Evolutionary conservation across 2,888 invertebrate genomes (phyloP).

Genomic region (Drosophila recens): DNA sequence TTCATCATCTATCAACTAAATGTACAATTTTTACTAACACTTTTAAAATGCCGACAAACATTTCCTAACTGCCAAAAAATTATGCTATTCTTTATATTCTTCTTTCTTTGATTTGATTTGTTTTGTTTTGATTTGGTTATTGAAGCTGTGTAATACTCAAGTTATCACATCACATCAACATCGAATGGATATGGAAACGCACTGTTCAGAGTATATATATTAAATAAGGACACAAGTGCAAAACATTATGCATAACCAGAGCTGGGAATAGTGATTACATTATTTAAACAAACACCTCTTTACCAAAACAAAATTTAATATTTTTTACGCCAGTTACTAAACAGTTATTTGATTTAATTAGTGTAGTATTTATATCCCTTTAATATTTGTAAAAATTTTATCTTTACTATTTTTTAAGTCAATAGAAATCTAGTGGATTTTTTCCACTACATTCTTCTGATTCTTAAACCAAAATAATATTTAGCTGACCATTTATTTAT

Average conservation of each 20-base stretch:
- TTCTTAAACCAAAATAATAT: too few relatives aligned
- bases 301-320: too few relatives aligned
- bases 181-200: conserved; percentile 36
- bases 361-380: neutral
- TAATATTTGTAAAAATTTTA: neutral
- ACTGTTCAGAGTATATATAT: conserved; percentile 19
- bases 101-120: conserved; percentile 3
- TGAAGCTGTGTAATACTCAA: conserved; percentile 55
- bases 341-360: neutral
- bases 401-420: neutral
- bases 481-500: too few relatives aligned
- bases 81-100: conserved; percentile 55
- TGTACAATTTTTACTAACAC: conserved; percentile 58
- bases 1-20: conserved; percentile 35
- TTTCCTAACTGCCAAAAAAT: conserved; percentile 70
- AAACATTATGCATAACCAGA: conserved; percentile 41
- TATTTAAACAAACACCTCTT: neutral
- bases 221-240: conserved; percentile 68
- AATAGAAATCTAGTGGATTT: neutral
- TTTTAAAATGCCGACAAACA: conserved; percentile 66
- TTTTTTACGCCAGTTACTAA: neutral
- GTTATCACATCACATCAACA: conserved; percentile 42
- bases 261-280: neutral
- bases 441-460: too few relatives aligned
- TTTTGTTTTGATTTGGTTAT: conserved; percentile 39